A percentile compares a stretch with the other conserved stretches of the same genome.
phyloP scores from a whole-genome alignment of 2,113 vertebrate genomes.

The Fregata magnificens region DNA sequence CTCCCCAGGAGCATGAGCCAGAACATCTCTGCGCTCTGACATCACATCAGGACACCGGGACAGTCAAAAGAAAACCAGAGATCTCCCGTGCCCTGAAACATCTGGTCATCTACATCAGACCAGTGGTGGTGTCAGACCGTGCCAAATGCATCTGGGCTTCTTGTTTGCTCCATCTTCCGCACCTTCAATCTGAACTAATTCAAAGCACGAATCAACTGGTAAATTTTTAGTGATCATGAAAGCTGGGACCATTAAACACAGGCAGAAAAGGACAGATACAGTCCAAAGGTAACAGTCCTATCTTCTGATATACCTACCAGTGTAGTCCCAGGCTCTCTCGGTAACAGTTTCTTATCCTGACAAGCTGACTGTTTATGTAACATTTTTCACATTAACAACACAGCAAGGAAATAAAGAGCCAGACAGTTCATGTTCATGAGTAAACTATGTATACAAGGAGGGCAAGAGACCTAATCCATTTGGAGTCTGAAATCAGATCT shows the following conservation, averaged over 20 bases:
- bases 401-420: background rate
- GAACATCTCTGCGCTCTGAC: constrained; percentile 8
- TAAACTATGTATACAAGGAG: background rate
- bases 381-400: background rate
- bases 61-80: background rate
- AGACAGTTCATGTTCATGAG: background rate
- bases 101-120: background rate
- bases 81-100: background rate
- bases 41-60: background rate
- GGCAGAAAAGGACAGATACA: background rate
- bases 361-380: background rate
- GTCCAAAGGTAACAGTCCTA: background rate
- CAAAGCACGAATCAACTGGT: background rate
- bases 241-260: background rate
- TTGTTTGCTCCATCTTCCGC: background rate
- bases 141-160: background rate
- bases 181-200: background rate
- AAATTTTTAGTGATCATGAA: background rate
- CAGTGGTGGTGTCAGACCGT: background rate
- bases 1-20: constrained; percentile 29
- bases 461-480: background rate
- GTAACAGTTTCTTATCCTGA: background rate
- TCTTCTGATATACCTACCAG: background rate
- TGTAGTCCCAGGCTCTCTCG: background rate
- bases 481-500: background rate